Evolutionary conservation across 2,113 vertebrate genomes (phyloP), one percentile per base, ranked within the genome.

Genomic region (Crypturellus undulatus): DNA sequence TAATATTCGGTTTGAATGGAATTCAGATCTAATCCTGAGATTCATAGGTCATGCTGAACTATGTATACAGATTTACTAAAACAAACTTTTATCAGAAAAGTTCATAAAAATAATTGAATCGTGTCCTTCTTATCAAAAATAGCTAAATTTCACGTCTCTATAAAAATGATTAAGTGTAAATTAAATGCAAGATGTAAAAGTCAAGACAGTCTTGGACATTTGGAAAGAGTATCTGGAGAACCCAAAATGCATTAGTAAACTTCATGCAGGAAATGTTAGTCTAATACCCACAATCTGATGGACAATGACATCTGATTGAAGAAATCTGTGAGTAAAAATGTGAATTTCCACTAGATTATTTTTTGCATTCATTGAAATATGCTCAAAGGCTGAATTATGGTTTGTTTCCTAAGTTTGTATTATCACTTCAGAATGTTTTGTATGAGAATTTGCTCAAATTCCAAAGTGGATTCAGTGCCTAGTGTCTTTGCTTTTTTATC

Each of bases 361-460:
- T 77, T 63, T 63, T 51, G 59, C 88, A 9, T 78, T 90, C 63
- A 60, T 19, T 4, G 20, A 79, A 69, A 87, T 83, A 82, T 79
- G 25, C 56, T 81, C 80, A 26, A 89, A 91, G 54, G 82, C 17
- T 76, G 13, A 76, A 83, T 81, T 21, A 76, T 59, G 54, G 25
- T 78, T 96, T 89, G 42, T 71, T 92, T 83, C n/a, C 84, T 90
- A 42, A 80, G 65, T 65, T 90, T 88, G 3, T 54, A 64, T 49
- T 92, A 70, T 88, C 21, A 79, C 69, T 87, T 93, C 43, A 73
- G 70, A 85, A 90, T 71, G 20, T 17, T 56, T 94, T 73, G 36
- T 62, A 22, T 45, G 59, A 43, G 58, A 47, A 81, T 75, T 78
- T 87, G 64, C n/a, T 81, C 34, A 94, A 75, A 51, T 63, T 71